Evolutionary conservation across 2,797 vertebrate genomes (phyloP).

Genomic region (Brotula barbata): DNA sequence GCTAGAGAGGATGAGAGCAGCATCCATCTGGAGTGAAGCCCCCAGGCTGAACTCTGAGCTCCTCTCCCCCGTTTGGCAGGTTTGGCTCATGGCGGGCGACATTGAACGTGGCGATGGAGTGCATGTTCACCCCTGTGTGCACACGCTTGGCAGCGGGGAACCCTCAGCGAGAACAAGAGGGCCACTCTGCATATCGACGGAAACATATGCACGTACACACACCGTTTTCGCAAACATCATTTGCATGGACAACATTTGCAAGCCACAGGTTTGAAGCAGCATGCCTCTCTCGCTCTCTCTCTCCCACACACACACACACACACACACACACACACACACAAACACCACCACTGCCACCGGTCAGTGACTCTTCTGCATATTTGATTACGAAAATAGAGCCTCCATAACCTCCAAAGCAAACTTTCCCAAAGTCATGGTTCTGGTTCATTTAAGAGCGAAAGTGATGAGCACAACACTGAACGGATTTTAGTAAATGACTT

Average conservation of each 20-base stretch:
- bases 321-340: too few relatives aligned
- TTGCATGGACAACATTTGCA: too few relatives aligned
- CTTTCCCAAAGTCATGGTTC: conserved; percentile 39
- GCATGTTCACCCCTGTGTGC: conserved; percentile 39
- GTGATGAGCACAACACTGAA: conserved; percentile 29
- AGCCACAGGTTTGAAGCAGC: too few relatives aligned
- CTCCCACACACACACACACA: too few relatives aligned
- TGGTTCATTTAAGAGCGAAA: conserved; percentile 33
- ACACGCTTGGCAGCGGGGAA: conserved; percentile 18
- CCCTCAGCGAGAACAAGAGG: conserved; percentile 39
- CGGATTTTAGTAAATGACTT: conserved; percentile 2
- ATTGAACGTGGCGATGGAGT: conserved; percentile 14
- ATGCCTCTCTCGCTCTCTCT: too few relatives aligned
- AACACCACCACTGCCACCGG: too few relatives aligned
- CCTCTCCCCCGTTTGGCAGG: conserved; percentile 26
- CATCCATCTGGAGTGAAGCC: conserved; percentile 55
- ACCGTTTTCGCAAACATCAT: too few relatives aligned
- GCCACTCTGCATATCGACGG: conserved; percentile 32
- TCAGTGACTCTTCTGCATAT: conserved; percentile 11
- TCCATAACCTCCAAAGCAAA: conserved; percentile 7
- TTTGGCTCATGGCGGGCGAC: conserved; percentile 25
- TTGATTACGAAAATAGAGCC: conserved; percentile 18
- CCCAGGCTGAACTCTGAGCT: conserved; percentile 36
- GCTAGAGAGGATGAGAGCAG: conserved; percentile 55
- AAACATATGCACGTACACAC: conserved; percentile 5